Percentiles rank a stretch among this genome's conserved stretches.
Conservation (phyloP, 2,888 invertebrate species). For the Tromatobia lineatoria region DNA sequence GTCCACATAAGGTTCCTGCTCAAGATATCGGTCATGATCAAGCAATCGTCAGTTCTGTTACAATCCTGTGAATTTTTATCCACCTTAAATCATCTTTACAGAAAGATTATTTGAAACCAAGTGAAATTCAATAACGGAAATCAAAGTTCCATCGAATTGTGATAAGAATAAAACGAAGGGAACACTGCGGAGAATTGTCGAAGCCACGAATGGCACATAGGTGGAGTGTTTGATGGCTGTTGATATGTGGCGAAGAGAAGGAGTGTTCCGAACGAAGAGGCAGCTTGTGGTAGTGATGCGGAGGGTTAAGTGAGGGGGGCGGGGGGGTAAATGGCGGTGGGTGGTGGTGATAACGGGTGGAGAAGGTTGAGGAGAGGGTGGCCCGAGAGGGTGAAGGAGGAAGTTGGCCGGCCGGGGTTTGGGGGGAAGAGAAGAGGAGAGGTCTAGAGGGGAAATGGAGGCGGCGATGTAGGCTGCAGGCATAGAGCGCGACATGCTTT, state of each 20-base stretch:
- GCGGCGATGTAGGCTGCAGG: constrained; percentile 80
- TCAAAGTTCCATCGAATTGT: background rate
- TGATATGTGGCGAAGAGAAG: constrained; percentile 19
- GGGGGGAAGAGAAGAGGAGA: constrained; percentile 53
- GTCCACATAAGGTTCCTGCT: too few species aligned
- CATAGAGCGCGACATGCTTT: constrained; percentile 85
- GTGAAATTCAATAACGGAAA: constrained; percentile 1
- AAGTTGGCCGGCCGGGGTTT: constrained; percentile 64
- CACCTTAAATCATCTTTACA: too few species aligned
- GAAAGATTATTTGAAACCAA: background rate
- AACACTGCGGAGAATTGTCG: constrained; percentile 81
- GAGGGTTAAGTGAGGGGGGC: constrained; percentile 45
- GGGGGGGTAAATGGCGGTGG: constrained; percentile 64
- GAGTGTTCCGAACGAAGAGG: constrained; percentile 5
- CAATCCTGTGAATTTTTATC: too few species aligned
- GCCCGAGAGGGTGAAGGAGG: constrained; percentile 68
- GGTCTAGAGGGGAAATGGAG: constrained; percentile 71
- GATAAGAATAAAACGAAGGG: constrained; percentile 63
- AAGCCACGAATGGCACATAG: constrained; percentile 80
- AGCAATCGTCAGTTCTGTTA: too few species aligned
- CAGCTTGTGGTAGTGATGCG: constrained; percentile 12
- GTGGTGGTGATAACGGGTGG: constrained; percentile 75
- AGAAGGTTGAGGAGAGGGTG: constrained; percentile 68
- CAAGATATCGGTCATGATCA: too few species aligned
- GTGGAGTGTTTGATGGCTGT: constrained; percentile 44